These are phyloP conservation scores for Patiria pectinifera DNA, from an alignment of 53 echinoderm and acorn worm genomes.

Conservation along the genomic window DNA sequence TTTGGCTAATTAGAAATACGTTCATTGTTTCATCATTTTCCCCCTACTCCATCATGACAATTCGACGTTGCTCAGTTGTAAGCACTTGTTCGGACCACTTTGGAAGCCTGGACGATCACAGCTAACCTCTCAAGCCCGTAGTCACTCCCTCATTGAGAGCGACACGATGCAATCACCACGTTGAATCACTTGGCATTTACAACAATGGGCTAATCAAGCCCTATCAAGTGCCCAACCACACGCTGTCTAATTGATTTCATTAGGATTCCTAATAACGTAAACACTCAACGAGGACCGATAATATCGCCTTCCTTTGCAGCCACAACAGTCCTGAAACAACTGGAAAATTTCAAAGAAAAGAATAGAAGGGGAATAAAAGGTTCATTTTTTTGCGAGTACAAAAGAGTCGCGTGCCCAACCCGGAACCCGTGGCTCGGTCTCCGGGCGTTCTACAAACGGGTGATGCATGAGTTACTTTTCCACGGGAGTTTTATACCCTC, in stretches of 20 bases:
- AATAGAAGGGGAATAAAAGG: not conserved
- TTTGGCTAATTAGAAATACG: too few relatives aligned
- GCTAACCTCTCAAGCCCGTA: too few relatives aligned
- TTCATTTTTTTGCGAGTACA: not conserved
- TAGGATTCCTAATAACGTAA: not conserved
- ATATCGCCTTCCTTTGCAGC: not conserved
- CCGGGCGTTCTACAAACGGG: not conserved
- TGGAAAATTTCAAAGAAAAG: not conserved
- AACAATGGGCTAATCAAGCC: not conserved
- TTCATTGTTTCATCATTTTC: too few relatives aligned
- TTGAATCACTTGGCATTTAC: not conserved
- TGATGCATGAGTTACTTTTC: constrained; percentile 17
- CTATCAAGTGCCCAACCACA: not conserved
- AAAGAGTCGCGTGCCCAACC: constrained; percentile 2
- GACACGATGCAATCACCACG: too few relatives aligned
- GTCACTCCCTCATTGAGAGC: too few relatives aligned
- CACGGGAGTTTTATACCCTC: not conserved
- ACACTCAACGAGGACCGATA: not conserved
- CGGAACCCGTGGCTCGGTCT: not conserved
- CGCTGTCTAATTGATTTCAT: constrained; percentile 23
- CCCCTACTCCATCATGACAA: too few relatives aligned
- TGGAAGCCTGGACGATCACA: too few relatives aligned
- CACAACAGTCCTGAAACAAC: not conserved
- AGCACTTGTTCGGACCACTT: too few relatives aligned
- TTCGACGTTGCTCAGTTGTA: too few relatives aligned